Evolutionary conservation across 2,888 invertebrate species (phyloP), one percentile per base, ranked within the genome.

Genomic region (Crocallis elinguaria): DNA sequence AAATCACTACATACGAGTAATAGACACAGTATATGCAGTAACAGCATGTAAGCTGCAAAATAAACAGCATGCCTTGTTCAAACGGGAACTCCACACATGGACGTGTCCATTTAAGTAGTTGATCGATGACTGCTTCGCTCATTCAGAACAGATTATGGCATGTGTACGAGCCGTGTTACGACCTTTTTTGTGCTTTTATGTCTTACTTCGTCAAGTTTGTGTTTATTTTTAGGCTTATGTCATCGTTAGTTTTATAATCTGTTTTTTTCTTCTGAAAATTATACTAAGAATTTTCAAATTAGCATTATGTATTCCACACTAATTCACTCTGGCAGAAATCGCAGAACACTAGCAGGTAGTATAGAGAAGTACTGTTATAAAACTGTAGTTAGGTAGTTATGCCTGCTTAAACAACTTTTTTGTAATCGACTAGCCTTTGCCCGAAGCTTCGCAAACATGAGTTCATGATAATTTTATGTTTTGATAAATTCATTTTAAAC

Each of bases 91-190:
- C 38, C 39, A 36, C 30, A 44, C 30, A 49, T 41, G 49, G 42
- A 8, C n/a, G 19, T 41, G 12, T 19, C 52, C 30, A 1, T 36
- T 14, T 42, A 41, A 1, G 46, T 36, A 14, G 13, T 8, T 48
- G 53, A 48, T 48, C 48, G 25, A 53, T 48, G 53, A 49, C 49
- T 43, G 21, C 21, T 37, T 14, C 29, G 23, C 37, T 49, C 36
- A 49, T 36, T 42, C 19, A 30, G 30, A 42, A 42, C 32, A 21
- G 32, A 38, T 38, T 14, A 39, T 29, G 13, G 11, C 13, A 13
- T 3, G 13, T 25, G 23, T 25, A 25, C 8, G 25, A 25, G 25
- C 21, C 1, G 12, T 7, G 29, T 12, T 6, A 3, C 11, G 11
- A 12, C 27, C 13, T 11, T 45, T 45, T 45, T 45, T 45, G 25